phyloP scores from a whole-genome alignment of 2,888 invertebrate species.

The Drosophila algonquin region DNA sequence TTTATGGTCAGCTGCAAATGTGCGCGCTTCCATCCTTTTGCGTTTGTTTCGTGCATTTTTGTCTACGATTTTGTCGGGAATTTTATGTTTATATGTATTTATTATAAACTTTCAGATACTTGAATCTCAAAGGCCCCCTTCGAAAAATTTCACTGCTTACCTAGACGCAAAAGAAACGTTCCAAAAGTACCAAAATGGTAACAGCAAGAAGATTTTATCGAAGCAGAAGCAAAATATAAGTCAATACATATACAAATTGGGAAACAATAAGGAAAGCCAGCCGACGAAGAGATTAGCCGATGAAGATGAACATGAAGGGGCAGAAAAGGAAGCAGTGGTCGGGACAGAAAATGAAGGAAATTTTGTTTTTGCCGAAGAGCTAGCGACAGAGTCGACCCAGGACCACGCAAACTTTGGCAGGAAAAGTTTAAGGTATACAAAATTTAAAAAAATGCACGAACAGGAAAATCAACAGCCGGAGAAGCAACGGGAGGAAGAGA shows the following conservation, averaged over 20 bases:
- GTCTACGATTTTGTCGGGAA: too few species aligned
- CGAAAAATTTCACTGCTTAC: slow-evolving; percentile 69
- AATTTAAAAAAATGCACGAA: slow-evolving; percentile 67
- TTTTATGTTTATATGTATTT: neutral
- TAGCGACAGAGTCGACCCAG: slow-evolving; percentile 18
- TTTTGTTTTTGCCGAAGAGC: slow-evolving; percentile 46
- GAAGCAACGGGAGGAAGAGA: slow-evolving; percentile 37
- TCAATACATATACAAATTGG: slow-evolving; percentile 65
- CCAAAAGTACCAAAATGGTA: slow-evolving; percentile 32
- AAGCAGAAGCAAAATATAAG: slow-evolving; percentile 36
- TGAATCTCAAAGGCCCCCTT: slow-evolving; percentile 79
- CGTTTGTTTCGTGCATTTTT: too few species aligned
- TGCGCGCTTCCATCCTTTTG: too few species aligned
- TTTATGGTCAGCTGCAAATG: too few species aligned
- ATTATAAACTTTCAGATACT: slow-evolving; percentile 70
- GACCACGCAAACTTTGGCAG: slow-evolving; percentile 54
- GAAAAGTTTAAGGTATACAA: slow-evolving; percentile 70
- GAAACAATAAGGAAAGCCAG: slow-evolving; percentile 61
- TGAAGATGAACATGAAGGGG: slow-evolving; percentile 7
- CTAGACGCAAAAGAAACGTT: slow-evolving; percentile 34
- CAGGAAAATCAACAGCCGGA: slow-evolving; percentile 56
- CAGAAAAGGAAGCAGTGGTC: neutral
- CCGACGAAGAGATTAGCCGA: slow-evolving; percentile 47
- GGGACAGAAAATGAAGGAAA: slow-evolving; percentile 8
- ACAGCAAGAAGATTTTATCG: slow-evolving; percentile 26